phyloP scores from a whole-genome alignment of 1,140 invertebrate genomes.

The Drosophila bocki region DNA sequence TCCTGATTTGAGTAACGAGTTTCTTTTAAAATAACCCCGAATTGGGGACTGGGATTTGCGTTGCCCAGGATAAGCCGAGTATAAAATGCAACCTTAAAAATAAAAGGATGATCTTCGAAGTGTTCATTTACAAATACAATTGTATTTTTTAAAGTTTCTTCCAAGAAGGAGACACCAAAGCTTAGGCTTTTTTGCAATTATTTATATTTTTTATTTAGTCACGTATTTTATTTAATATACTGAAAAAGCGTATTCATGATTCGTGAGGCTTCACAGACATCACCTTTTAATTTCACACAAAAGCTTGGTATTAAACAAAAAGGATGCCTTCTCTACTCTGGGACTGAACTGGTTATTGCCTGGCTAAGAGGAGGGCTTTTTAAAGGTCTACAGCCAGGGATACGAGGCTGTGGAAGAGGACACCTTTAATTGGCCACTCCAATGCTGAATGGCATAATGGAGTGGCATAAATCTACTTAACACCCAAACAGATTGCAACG shows the following conservation, averaged over 20 bases:
- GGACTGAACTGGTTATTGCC: background rate
- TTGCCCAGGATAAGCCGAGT: background rate
- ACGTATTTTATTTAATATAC: background rate
- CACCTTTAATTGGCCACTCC: slow-evolving; percentile 38
- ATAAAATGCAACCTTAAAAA: slow-evolving; percentile 11
- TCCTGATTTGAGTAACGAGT: slow-evolving; percentile 43
- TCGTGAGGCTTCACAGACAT: background rate
- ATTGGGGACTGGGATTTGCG: background rate
- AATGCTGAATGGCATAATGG: slow-evolving; percentile 41
- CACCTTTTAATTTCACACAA: slow-evolving; percentile 5
- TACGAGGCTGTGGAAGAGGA: background rate
- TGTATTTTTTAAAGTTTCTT: background rate
- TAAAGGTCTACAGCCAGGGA: slow-evolving; percentile 5
- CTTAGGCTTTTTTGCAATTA: background rate
- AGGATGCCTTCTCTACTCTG: background rate
- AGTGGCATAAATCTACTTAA: slow-evolving; percentile 51
- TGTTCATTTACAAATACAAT: background rate
- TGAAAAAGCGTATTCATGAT: background rate
- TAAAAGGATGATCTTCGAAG: background rate
- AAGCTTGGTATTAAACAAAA: slow-evolving; percentile 17
- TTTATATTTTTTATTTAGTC: background rate
- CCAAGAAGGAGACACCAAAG: background rate
- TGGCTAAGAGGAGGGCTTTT: slow-evolving; percentile 13
- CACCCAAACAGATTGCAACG: slow-evolving; percentile 31
- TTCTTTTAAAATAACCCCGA: slow-evolving; percentile 13